Conservation (phyloP, 2,888 invertebrate genomes). For the Apamea epomidion region DNA sequence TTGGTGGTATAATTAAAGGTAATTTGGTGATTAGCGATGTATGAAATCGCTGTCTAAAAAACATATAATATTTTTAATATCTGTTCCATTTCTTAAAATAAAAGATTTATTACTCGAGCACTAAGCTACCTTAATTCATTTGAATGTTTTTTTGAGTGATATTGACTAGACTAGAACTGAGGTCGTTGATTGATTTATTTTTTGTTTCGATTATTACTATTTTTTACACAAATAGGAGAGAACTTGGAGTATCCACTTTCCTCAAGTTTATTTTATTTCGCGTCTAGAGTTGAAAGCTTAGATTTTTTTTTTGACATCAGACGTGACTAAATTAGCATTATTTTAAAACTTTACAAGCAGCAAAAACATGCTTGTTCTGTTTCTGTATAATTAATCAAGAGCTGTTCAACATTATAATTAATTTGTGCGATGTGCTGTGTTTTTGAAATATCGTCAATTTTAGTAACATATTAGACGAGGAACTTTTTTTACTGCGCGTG, state of each 20-base stretch:
- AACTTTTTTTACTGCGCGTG: conserved; percentile 66
- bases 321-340: conserved; percentile 53
- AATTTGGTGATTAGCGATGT: conserved; percentile 53
- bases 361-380: conserved; percentile 55
- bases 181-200: conserved; percentile 56
- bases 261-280: conserved; percentile 47
- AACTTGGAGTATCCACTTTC: conserved; percentile 33
- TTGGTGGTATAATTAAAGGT: conserved; percentile 64
- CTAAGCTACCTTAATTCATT: conserved; percentile 37
- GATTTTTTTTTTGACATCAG: conserved; percentile 35
- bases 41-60: conserved; percentile 28
- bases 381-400: conserved; percentile 68
- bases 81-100: conserved; percentile 48
- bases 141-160: conserved; percentile 31
- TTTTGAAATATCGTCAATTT: conserved; percentile 65
- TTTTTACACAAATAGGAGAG: conserved; percentile 24
- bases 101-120: conserved; percentile 50
- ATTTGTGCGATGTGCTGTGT: conserved; percentile 65
- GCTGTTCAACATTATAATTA: conserved; percentile 63
- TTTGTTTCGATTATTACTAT: conserved; percentile 32
- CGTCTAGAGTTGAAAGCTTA: conserved; percentile 45
- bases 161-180: conserved; percentile 17
- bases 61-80: conserved; percentile 34
- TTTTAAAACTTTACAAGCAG: conserved; percentile 56
- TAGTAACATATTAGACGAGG: conserved; percentile 29